phyloP scores from a whole-genome alignment of 1,140 invertebrate species.

The Plectus sambesii region DNA sequence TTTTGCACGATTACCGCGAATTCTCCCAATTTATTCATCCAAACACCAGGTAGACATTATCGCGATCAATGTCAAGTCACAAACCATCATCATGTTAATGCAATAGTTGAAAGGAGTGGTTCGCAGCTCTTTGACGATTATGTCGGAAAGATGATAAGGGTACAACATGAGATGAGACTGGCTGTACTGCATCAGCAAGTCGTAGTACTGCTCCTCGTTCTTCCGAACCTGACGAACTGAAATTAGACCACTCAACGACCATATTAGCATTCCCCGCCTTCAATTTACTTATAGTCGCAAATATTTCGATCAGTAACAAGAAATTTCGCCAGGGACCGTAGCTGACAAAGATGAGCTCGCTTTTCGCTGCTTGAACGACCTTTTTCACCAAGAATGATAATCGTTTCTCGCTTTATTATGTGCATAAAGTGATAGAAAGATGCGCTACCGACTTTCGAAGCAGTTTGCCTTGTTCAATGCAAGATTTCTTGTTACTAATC shows the following conservation, averaged over 20 bases:
- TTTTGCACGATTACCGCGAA: background rate
- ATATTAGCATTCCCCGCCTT: too few species aligned
- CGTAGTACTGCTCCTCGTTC: conserved; percentile 73
- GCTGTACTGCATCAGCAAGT: conserved; percentile 73
- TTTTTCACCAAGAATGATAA: too few species aligned
- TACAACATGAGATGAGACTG: conserved; percentile 76
- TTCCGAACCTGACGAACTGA: conserved; percentile 65
- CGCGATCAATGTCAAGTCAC: conserved; percentile 11
- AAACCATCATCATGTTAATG: conserved; percentile 61
- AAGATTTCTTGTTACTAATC: too few species aligned
- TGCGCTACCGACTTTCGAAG: too few species aligned
- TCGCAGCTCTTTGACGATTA: conserved; percentile 76
- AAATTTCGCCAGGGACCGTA: too few species aligned
- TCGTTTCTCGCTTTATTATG: background rate
- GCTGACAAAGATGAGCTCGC: too few species aligned
- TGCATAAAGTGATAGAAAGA: conserved; percentile 8
- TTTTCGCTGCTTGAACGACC: too few species aligned
- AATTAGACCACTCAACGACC: conserved; percentile 44
- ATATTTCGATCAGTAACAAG: too few species aligned
- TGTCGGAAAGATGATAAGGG: conserved; percentile 86
- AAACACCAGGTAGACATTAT: too few species aligned
- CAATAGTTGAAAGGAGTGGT: conserved; percentile 92
- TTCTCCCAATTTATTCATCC: too few species aligned
- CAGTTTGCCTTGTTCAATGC: too few species aligned
- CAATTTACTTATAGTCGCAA: too few species aligned